Evolutionary conservation across 2,888 invertebrate genomes (phyloP), one percentile per base, ranked within the genome.

Genomic region (Aproaerema taeniolella): DNA sequence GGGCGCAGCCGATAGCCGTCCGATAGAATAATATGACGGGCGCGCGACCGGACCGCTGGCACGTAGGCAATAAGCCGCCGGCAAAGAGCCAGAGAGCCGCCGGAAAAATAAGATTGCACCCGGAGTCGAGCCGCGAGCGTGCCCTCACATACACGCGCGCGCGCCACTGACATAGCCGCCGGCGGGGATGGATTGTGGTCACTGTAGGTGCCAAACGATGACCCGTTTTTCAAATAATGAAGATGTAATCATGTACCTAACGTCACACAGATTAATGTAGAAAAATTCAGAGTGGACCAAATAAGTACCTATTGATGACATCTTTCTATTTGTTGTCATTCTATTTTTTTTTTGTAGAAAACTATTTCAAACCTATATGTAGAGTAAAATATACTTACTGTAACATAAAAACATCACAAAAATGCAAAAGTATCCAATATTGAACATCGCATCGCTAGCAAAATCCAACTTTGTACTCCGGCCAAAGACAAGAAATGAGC

Each of bases 11-110:
- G 82, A 85, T 83, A 83, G 81, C 67, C 71, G 72, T 65, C 69
- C 78, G 79, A 82, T 85, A 78, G 85, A 82, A 83, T 85, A 85
- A 85, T 85, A 85, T 82, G 85, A 81, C 78, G 74, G 72, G 71
- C 58, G 67, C 64, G 71, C 67, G 73, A 65, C 73, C 68, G 71
- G 63, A 60, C 69, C 67, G 67, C 62, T 66, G 75, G 81, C 85
- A 86, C 85, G 85, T 86, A 85, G 80, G 83, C 85, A 86, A 86
- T 86, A 86, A 85, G 83, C 80, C 73, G 64, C 72, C 70, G 78
- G 75, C 80, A 73, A 65, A 61, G 67, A 62, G 77, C 80, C 74
- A 74, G 71, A 67, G 65, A 61, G 59, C 69, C 67, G 67, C 60
- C 72, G 72, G 78, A 76, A 79, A 80, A 83, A 83, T 83, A 81